phyloP scores from a whole-genome alignment of 2,113 vertebrate species.

The Siniperca knerii region DNA sequence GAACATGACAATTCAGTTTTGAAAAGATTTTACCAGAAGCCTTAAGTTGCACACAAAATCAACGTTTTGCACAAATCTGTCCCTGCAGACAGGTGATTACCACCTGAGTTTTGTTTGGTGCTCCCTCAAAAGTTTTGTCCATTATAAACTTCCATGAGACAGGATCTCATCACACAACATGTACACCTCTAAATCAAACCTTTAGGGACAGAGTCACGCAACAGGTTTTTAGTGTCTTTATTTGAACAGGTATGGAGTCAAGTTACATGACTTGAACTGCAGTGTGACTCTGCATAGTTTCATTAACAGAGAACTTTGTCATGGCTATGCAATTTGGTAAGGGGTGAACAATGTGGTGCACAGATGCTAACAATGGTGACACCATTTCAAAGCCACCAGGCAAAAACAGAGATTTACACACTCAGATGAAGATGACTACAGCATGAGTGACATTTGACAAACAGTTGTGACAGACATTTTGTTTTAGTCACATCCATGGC shows the following conservation, averaged over 20 bases:
- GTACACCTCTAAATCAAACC: neutral
- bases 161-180: neutral
- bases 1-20: too few relatives aligned
- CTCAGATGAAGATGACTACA: neutral
- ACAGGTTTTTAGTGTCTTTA: neutral
- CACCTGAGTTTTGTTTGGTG: neutral
- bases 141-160: neutral
- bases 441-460: too few relatives aligned
- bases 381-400: neutral
- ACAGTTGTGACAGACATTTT: neutral
- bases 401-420: constrained; percentile 1
- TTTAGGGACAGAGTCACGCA: neutral
- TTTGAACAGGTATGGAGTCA: neutral
- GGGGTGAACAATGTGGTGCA: neutral
- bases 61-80: neutral
- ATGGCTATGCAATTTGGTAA: neutral
- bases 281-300: neutral
- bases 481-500: neutral
- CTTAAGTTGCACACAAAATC: neutral
- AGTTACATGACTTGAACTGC: neutral
- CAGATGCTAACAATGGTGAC: neutral
- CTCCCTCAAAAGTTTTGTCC: too few relatives aligned
- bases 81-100: neutral
- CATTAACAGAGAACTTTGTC: neutral
- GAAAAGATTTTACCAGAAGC: neutral